Conservation (phyloP, 2,797 vertebrate genomes). For the Girardinus metallicus region DNA sequence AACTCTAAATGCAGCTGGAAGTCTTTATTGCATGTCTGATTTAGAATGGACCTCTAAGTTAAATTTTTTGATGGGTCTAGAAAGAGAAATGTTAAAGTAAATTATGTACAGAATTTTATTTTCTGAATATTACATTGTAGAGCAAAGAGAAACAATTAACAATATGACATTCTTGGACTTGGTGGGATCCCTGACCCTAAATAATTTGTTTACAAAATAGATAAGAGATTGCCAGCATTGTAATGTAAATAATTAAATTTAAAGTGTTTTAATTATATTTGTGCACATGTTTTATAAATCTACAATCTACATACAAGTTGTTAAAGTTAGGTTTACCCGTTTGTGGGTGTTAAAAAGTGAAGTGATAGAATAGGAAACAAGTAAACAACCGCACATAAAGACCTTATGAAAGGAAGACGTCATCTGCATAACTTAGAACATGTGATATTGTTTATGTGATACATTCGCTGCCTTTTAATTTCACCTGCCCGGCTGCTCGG, state of each 20-base stretch:
- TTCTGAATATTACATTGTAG: no score
- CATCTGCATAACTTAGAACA: not conserved
- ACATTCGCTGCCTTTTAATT: conserved; percentile 17
- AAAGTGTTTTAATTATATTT: not conserved
- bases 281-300: not conserved
- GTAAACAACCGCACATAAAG: not conserved
- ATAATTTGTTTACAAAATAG: not conserved
- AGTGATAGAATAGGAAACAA: not conserved
- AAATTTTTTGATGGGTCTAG: no score
- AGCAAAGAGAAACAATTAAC: no score
- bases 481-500: conserved; percentile 97
- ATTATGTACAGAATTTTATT: no score
- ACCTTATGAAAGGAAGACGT: not conserved
- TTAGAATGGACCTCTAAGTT: not conserved
- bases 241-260: not conserved
- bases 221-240: not conserved
- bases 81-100: no score
- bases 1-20: not conserved
- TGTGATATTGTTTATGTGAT: not conserved
- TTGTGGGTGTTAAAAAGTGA: not conserved
- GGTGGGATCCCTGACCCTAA: not conserved
- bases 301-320: not conserved
- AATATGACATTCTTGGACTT: no score
- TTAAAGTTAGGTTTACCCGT: not conserved
- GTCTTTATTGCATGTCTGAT: not conserved